Evolutionary conservation across 2,113 vertebrate genomes (phyloP).

Genomic region (Forbesichthys papilliferus): DNA sequence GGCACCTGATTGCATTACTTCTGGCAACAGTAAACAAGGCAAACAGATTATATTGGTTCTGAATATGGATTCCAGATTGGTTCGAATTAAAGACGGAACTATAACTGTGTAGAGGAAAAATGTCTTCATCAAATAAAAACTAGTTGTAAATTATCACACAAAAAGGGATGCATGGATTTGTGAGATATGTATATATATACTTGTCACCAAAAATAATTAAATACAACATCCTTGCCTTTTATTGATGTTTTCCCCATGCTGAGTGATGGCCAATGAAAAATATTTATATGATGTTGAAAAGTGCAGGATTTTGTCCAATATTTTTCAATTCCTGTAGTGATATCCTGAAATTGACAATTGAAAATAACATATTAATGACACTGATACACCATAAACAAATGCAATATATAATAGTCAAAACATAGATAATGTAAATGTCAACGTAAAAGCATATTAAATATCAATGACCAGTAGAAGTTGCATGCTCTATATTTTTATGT

Average conservation of each 20-base stretch:
- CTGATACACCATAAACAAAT: not conserved
- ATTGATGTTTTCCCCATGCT: constrained; percentile 76
- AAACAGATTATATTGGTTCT: no score
- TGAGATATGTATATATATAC: not conserved
- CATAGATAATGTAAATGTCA: not conserved
- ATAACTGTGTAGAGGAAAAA: not conserved
- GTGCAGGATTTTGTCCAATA: constrained; percentile 20
- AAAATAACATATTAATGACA: not conserved
- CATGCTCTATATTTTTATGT: not conserved
- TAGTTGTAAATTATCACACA: not conserved
- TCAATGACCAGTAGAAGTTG: not conserved
- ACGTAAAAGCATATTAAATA: not conserved
- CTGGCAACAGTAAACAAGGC: no score
- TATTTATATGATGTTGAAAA: constrained; percentile 7
- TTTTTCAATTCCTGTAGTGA: not conserved
- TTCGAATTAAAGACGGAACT: not conserved
- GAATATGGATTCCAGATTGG: not conserved
- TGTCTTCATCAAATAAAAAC: not conserved
- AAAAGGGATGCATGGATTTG: not conserved
- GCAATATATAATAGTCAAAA: not conserved
- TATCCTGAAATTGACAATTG: constrained; percentile 17
- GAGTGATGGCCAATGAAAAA: constrained; percentile 42
- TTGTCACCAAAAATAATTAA: not conserved
- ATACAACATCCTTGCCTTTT: constrained; percentile 61
- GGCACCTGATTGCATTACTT: no score